Conservation (phyloP, 2,888 invertebrate genomes). For the Ctena decussata region DNA sequence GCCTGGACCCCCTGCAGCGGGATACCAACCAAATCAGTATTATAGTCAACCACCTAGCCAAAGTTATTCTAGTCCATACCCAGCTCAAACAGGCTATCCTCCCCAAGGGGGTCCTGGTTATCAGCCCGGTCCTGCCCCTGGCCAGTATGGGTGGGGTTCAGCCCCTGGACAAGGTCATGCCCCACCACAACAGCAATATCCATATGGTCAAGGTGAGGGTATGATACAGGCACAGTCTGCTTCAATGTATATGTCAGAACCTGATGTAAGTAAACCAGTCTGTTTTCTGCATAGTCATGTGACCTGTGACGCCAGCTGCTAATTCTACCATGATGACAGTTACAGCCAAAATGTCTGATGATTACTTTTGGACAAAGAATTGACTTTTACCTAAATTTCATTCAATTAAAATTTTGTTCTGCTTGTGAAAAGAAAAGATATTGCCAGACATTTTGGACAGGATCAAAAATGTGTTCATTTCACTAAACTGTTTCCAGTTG, state of each 20-base stretch:
- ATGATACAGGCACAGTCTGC: conserved; percentile 56
- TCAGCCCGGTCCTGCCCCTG: conserved; percentile 26
- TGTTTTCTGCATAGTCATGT: conserved; percentile 21
- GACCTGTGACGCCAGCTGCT: conserved; percentile 15
- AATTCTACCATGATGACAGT: neutral
- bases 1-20: conserved; percentile 20
- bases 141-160: conserved; percentile 9
- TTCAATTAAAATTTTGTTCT: neutral
- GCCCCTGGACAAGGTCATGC: conserved; percentile 6
- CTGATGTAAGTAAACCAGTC: conserved; percentile 55
- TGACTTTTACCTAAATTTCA: no score
- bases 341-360: neutral
- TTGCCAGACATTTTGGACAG: neutral
- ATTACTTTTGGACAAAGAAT: neutral
- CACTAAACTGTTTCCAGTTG: neutral
- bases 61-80: neutral
- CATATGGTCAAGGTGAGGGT: conserved; percentile 64
- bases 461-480: neutral
- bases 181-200: conserved; percentile 37
- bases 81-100: neutral
- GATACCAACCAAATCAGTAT: conserved; percentile 40
- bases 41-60: conserved; percentile 14
- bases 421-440: neutral
- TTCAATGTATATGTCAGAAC: conserved; percentile 48
- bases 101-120: neutral